These are phyloP conservation scores for Gastracanthus pulcherrimus DNA, from an alignment of 2,888 invertebrate genomes.

Conservation along the genomic window DNA sequence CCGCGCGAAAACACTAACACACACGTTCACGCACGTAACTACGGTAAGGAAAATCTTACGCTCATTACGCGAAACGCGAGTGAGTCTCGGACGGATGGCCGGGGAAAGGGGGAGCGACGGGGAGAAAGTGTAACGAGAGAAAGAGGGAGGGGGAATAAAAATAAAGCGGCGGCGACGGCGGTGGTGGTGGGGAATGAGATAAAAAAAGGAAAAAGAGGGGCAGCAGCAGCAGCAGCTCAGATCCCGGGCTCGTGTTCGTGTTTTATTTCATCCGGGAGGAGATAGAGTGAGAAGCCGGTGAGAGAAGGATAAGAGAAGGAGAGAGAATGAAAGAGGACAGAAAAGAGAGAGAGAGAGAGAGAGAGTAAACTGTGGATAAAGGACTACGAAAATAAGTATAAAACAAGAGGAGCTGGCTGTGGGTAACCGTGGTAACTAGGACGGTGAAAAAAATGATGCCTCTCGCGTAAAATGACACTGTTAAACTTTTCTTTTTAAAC, in stretches of 20 bases:
- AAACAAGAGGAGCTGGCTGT: background rate
- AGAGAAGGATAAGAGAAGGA: no score
- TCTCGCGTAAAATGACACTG: no score
- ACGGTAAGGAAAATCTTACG: background rate
- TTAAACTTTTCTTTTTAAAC: no score
- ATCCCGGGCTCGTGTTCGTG: no score
- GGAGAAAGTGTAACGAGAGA: background rate
- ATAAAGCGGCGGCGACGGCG: no score
- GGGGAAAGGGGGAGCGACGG: background rate
- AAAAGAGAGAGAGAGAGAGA: background rate
- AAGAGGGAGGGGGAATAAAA: no score
- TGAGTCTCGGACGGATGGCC: no score
- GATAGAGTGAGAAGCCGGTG: background rate
- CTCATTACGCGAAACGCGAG: background rate
- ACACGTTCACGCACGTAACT: no score
- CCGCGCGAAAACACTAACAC: no score
- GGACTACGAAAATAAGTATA: background rate
- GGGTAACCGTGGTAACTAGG: background rate
- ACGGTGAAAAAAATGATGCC: background rate
- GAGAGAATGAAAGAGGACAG: conserved; percentile 17
- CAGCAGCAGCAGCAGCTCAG: no score
- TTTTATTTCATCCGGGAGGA: background rate
- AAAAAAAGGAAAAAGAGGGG: no score
- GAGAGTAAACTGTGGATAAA: conserved; percentile 7
- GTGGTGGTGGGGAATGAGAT: no score